Base-by-base conservation (phyloP, 1,140 invertebrate genomes). In the Diploscapter pachys region DNA sequence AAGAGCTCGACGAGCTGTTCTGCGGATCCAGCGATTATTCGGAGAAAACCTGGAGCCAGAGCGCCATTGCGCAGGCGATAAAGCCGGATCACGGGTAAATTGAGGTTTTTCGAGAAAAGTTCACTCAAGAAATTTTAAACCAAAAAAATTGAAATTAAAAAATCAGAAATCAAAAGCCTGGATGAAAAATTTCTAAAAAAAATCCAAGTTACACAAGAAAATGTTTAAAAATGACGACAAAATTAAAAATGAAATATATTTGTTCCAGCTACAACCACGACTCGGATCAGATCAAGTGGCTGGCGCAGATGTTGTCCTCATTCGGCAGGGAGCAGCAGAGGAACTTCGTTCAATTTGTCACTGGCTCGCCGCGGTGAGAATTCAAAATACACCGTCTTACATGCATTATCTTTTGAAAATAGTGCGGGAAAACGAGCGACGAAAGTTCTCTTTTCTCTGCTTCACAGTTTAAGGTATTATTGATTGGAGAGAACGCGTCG, bases 1-100 rank as follows among this genome's bases (percentile, higher is more conserved):
- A 98, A 88, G 96, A 99, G 88, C 86, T 99, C 82, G 95, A 99
- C 85, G 92, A 93, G 82, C 91, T 99, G 11, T 98, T 99, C 85
- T 99, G 97, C 87, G 97, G 97, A 66, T 92, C 85, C 78, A 78
- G 78, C 4, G 82, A 62, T 62, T 72, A 70, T 65, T 75, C 78
- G 59, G 80, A 81, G 55, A 8, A 53, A 5, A 65, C 63, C 69
- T 72, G 71, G 71, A 52, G 71, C 31, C 61, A 68, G 48, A 31
- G 65, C 61, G 61, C 54, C 8, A 50, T 76, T n/a, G 74, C 64
- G 9, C 49, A 51, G 67, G 75, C 76, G 8, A 75, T 84, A 65
- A 80, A 85, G 9, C 82, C 82, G 6, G 80, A 81, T 63, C 80
- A 81, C 64, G 79, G 79, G 61, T 72, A 31, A 48, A 55, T 31